Base-by-base conservation (phyloP, 2,113 vertebrate genomes). In the Cathartes aura region DNA sequence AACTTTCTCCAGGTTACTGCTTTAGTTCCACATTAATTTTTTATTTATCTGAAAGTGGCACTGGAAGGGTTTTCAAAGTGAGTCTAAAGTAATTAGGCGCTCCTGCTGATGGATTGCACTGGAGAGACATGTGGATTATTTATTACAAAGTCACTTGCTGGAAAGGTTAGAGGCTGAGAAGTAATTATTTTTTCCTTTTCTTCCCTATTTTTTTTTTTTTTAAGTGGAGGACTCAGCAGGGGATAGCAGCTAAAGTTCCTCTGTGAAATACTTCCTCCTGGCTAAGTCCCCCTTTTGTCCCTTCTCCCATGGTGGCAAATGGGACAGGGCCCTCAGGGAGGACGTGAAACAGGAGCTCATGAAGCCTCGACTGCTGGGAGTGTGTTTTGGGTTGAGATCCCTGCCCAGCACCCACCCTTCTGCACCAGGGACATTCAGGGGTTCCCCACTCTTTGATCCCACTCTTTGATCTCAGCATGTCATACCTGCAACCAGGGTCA, bases 81-180 rank as follows among this genome's bases (percentile, higher is more conserved):
- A 98, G 98, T 98, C 98, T 98, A 92, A 98, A 98, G 98, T 98
- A 98, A 98, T 98, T 98, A 98, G 98, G 98, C 95, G 87, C 86
- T 95, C 97, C 96, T 59, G 95, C 98, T 98, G 98, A 98, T 93
- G 98, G 98, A 98, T 98, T 96, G 90, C 96, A 96, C 98, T 98
- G 98, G 98, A 97, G 98, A 98, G 98, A 97, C 92, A 82, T 91
- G 97, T 96, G 98, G 98, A 98, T 98, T 98, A 98, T 98, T 98
- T 98, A 98, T 98, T 97, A 98, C 98, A 89, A 60, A 98, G 98
- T 98, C 98, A 97, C 98, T 98, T 97, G 98, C 98, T 97, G 90
- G 98, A 98, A 98, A 98, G 98, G 98, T 98, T 98, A 98, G 98
- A 98, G 98, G 98, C 98, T 98, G 98, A 98, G 98, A 98, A 98